Base-by-base conservation (phyloP, 2,797 vertebrate genomes). In the Melanotaenia nigrans region DNA sequence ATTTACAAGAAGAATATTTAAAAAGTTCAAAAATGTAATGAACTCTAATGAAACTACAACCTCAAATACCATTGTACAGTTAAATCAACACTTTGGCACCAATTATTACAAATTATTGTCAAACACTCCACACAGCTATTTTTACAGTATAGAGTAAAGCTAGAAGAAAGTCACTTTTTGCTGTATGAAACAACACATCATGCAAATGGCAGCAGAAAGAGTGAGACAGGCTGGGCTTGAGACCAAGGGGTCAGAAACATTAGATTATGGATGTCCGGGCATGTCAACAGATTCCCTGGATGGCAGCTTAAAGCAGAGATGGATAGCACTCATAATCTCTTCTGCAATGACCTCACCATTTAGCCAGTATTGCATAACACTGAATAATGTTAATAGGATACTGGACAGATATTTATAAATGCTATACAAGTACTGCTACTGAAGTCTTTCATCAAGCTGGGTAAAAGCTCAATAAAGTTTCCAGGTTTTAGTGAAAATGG, bases 321-420 rank as follows among this genome's bases (percentile, higher is more conserved):
- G 62, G 84, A 88, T 85, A 81, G 72, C 75, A 70, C 74, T 63
- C 87, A 87, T 92, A 91, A 93, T 92, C 87, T 86, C 74, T 56
- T 69, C 78, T 47, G 81, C 77, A 30, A 79, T 65, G 54, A 65
- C 60, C 73, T 73, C 71, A 87, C 86, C 71, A 75, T 87, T 89
- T 79, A 87, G 74, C 56, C 75, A 71, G 40, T 78, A 70, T 89
- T 91, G 77, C 85, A 33, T 87, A 89, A 91, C 81, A 75, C 71
- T 49, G 67, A 84, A 85, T 83, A 76, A 82, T 56, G 76, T 64
- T 77, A 68, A 77, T 57, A 69, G 80, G 65, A 86, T 79, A 88
- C 88, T 82, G 88, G 79, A 71, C 81, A 78, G 76, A 78, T 67
- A 68, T 85, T 73, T 69, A 77, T 76, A 74, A 82, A 82, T 70